Evolutionary conservation across 2,797 vertebrate species (phyloP).

Genomic region (Tadarida brasiliensis): DNA sequence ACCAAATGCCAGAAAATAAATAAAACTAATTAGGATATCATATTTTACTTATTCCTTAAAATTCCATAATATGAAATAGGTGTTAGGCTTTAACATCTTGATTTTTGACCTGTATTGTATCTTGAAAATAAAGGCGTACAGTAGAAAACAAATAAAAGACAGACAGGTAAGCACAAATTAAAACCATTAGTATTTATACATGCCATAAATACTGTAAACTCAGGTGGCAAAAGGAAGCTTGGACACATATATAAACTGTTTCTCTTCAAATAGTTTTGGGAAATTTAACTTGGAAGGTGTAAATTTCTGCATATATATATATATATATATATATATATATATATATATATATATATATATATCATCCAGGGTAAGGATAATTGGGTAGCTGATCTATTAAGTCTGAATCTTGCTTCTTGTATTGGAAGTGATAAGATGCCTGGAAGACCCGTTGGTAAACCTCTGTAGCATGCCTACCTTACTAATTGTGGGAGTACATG

Average conservation of each 20-base stretch:
- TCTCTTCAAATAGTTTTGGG: background rate
- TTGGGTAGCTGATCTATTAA: background rate
- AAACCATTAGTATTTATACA: background rate
- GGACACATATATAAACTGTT: background rate
- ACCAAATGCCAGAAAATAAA: background rate
- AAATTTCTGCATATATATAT: background rate
- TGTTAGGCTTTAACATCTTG: slow-evolving; percentile 7
- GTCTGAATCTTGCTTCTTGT: background rate
- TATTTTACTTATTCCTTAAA: background rate
- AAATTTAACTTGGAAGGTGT: background rate
- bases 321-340: too few species aligned
- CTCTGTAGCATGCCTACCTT: background rate
- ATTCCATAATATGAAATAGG: background rate
- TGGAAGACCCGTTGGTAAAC: background rate
- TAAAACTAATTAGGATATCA: background rate
- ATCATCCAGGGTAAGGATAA: background rate
- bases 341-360: background rate
- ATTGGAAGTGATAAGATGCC: background rate
- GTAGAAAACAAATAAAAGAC: background rate
- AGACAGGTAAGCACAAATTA: background rate
- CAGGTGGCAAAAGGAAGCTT: background rate
- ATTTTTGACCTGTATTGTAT: background rate
- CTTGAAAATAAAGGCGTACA: slow-evolving; percentile 7
- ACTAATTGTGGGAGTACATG: background rate
- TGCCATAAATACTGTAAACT: background rate